Base-by-base conservation (phyloP, 2,888 invertebrate species). In the Drosophila neotestacea region DNA sequence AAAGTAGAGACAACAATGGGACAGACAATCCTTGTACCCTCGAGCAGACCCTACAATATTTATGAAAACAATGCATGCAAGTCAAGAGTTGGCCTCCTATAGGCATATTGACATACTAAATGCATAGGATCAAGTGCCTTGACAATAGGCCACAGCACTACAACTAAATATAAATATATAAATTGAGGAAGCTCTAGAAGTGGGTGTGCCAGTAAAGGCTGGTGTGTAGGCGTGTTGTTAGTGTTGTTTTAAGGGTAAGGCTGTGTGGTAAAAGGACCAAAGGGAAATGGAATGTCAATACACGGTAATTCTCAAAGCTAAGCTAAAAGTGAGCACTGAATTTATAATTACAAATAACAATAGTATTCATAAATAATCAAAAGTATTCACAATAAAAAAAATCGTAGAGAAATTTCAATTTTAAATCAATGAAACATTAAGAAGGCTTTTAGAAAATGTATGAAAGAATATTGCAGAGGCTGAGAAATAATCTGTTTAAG, bases 11-110 rank as follows among this genome's bases (percentile, higher is more conserved):
- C 77, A 77, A 77, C 73, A 77, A 60, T 22, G 48, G 42, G 48
- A 41, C 55, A 51, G 70, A 32, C 51, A 55, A 42, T 54, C 41
- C 58, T 42, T 39, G 36, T 7, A n/a, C 7, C 10, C 22, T 22
- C 38, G 54, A 27, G 34, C 42, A 44, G 46, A 9, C 65, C 48
- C 54, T 65, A 65, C 51, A 73, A 70, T 70, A 74, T 83, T 71
- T 71, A 71, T 73, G 79, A 79, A 79, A 85, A 84, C 85, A 84
- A 85, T 85, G 75, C 85, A 81, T 75, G 83, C 85, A 70, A 79
- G 77, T 62, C 85, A 79, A 78, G 78, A 56, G 72, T 62, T 68
- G 48, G 60, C 61, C 64, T 68, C 63, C 52, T 58, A 69, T 79
- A 71, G 79, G 52, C 83, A 63, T 81, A 85, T 84, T 85, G 85